Percentiles rank a stretch among this genome's conserved stretches.
phyloP scores from a whole-genome alignment of 2,888 invertebrate genomes.

The Drosophila sordidula region DNA sequence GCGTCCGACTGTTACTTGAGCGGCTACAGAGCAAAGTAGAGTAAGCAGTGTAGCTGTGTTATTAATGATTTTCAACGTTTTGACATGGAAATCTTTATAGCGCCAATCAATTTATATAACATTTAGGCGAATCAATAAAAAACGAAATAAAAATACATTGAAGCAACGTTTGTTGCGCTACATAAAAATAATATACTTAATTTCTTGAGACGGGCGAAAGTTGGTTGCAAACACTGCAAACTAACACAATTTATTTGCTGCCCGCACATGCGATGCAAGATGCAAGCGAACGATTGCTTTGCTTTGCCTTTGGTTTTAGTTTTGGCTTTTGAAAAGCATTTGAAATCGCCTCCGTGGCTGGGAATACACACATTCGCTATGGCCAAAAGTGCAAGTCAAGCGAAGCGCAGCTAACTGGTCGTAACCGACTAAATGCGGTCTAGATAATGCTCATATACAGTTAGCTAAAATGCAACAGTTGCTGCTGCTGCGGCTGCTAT shows the following conservation, averaged over 20 bases:
- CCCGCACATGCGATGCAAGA: conserved; percentile 30
- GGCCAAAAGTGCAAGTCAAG: conserved; percentile 64
- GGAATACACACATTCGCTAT: conserved; percentile 21
- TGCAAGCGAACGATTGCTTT: conserved; percentile 15
- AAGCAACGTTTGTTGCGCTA: conserved; percentile 51
- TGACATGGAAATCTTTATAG: conserved; percentile 26
- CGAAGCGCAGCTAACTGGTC: conserved; percentile 70
- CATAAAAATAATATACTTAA: conserved; percentile 43
- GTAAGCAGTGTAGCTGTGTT: conserved; percentile 7
- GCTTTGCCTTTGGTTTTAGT: conserved; percentile 20
- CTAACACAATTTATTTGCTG: conserved; percentile 18
- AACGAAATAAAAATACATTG: conserved; percentile 9
- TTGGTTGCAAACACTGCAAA: conserved; percentile 37
- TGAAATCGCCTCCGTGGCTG: conserved; percentile 40
- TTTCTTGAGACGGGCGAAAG: conserved; percentile 60
- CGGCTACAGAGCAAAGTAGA: not conserved
- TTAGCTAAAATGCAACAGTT: conserved; percentile 44
- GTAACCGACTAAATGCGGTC: conserved; percentile 72
- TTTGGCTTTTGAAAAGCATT: conserved; percentile 18
- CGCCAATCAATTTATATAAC: conserved; percentile 50
- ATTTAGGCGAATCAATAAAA: conserved; percentile 6
- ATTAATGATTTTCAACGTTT: conserved; percentile 11
- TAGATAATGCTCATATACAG: conserved; percentile 65
- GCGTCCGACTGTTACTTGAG: conserved; percentile 10
- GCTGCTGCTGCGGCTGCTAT: not conserved